Evolutionary conservation across 2,888 invertebrate genomes (phyloP), one percentile per base, ranked within the genome.

Genomic region (Drosophila melanosoma): DNA sequence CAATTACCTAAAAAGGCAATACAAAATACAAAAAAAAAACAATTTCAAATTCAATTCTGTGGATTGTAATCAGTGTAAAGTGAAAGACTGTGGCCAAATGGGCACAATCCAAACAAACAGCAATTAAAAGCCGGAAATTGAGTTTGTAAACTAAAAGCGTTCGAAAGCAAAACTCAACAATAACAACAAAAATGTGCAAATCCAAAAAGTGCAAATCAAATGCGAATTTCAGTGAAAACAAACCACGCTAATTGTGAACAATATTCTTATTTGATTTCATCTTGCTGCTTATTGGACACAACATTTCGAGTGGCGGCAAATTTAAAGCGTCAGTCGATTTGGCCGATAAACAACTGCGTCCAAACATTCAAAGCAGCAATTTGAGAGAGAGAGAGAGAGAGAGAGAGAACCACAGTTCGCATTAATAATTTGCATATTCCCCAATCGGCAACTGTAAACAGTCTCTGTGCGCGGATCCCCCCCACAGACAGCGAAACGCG

Each of bases 251-350:
- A 65, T 32, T 53, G 49, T 38, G 54, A n/a, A 32, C 11, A n/a
- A 78, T 81, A 80, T 56, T 23, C 76, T 85, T 82, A 82, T 82
- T 83, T 88, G 87, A 84, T 89, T 88, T 91, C 83, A 87, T 76
- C 59, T 77, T 74, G 61, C 63, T 63, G 82, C 69, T 66, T 73
- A 70, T 71, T 80, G 71, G 75, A 61, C 56, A 54, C 51, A 49
- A 62, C 53, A 40, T 35, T 42, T 67, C 33, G 56, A 65, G 58
- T 67, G 45, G 60, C 57, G 35, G 60, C 58, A 65, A 64, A 54
- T 61, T 57, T 32, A 64, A 63, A 75, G 45, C 78, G 38, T 32
- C 74, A 69, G 58, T 54, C 60, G 49, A 33, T 65, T 75, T 74
- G 75, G 81, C 77, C 77, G 77, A 87, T 76, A 74, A 75, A 75